Evolutionary conservation across 1,140 invertebrate species (phyloP), one percentile per base, ranked within the genome.

Genomic region (Orchesella cincta): DNA sequence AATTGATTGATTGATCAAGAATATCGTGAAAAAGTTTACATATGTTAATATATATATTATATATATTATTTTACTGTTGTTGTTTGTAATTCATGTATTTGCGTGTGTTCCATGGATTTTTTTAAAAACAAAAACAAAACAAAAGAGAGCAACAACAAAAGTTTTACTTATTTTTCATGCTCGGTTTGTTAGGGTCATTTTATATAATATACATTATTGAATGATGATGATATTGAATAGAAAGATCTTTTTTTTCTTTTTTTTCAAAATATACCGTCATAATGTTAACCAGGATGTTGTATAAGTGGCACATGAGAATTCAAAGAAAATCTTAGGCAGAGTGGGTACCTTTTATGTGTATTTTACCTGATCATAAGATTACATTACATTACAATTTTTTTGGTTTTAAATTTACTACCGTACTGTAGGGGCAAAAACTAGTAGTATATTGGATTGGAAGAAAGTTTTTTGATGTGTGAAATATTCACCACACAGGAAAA

Each of bases 151-250:
- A 57, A n/a, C 52, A n/a, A 57, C 52, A 57, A 57, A n/a, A 57
- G 23, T 14, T 8, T 57, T 57, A 57, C 52, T 57, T 57, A 57
- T 57, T 57, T 57, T 57, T 57, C 14, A 57, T 57, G 52, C 52
- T 57, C 52, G 52, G 52, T 57, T n/a, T 57, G 52, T 57, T 57
- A 57, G 52, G 52, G 52, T 57, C 52, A 57, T 57, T 57, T 57
- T 57, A 57, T 57, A 57, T 14, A 57, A 18, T 57, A 57, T 57
- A 57, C 52, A 57, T 57, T 46, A 46, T 46, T 46, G 39, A 46
- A 57, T 26, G 23, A 57, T 57, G 52, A 57, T 57, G 52, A 57
- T 57, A 57, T 57, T 57, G 8, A n/a, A 57, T n/a, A 57, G 39
- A 57, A 57, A 57, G n/a, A 26, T n/a, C 14, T 57, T n/a, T 57